Base-by-base conservation (phyloP, 2,797 vertebrate species). In the Cyprinodon diabolis region DNA sequence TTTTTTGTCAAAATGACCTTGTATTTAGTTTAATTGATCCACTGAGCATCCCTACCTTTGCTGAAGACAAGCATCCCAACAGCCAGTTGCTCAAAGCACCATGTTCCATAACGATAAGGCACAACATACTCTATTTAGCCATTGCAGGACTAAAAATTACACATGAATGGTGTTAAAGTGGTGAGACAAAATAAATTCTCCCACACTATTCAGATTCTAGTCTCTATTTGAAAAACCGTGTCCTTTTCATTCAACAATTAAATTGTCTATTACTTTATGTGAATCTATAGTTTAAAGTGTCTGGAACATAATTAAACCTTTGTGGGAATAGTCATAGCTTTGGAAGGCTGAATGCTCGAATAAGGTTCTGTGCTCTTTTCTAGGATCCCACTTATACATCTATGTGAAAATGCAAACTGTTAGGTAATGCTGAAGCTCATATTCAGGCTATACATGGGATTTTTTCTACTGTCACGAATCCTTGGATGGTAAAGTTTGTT, bases 391-490 rank as follows among this genome's bases (percentile, higher is more conserved):
- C 40, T 43, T 43, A 35, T 25, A 6, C 13, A 30, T 60, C 15
- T 43, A 2, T n/a, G 5, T 21, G 51, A 52, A 52, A n/a, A 6
- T 43, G 51, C 70, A 68, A 68, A 65, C 17, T 56, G 21, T 25
- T 63, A 71, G 62, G 21, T 67, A 63, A 8, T 52, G 60, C 48
- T 37, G 35, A 51, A 70, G 45, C n/a, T 70, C 15, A 17, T 69
- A 43, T 69, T 69, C 23, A 35, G 47, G 12, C 11, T 40, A 8
- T n/a, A 68, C 43, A 11, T 12, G 4, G 0, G 4, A n/a, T 19
- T 10, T 9, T 25, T 30, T 6, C 9, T 9, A 40, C 40, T 69
- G 66, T 58, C 35, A 57, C 8, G 14, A 40, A 21, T 71, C 43
- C 56, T 6, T 23, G 49, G 47, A 9, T 56, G 10, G 19, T 68